Conservation (phyloP, 2,888 invertebrate species). For the Lapara coniferarum region DNA sequence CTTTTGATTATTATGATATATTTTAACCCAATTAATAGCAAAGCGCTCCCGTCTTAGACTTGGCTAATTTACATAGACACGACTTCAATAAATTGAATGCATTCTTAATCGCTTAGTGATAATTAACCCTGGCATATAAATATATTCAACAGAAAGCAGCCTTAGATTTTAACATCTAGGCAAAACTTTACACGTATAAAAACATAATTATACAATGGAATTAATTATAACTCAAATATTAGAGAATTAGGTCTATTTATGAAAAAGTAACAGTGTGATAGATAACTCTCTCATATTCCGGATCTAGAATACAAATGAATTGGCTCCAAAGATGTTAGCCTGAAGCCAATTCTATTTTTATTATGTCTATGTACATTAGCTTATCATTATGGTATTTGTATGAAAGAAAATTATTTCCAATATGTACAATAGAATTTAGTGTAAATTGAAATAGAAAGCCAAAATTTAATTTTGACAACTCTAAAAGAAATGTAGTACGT, state of each 20-base stretch:
- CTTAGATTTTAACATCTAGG: too few species aligned
- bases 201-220: too few species aligned
- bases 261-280: too few species aligned
- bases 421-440: constrained; percentile 15
- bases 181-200: too few species aligned
- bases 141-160: too few species aligned
- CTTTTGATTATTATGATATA: neutral
- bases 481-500: neutral
- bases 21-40: neutral
- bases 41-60: constrained; percentile 1
- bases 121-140: neutral
- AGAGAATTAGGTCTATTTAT: too few species aligned
- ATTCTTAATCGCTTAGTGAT: neutral
- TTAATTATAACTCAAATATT: too few species aligned
- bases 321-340: too few species aligned
- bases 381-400: neutral
- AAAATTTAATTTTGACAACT: neutral
- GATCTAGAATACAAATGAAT: too few species aligned
- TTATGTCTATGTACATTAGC: constrained; percentile 12
- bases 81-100: neutral
- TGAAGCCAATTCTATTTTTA: too few species aligned
- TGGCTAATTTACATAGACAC: constrained; percentile 8
- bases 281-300: too few species aligned
- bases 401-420: constrained; percentile 17
- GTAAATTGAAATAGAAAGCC: constrained; percentile 7